These are phyloP conservation scores for Andrena hattorfiana DNA, from an alignment of 2,888 invertebrate species.

Conservation along the genomic window DNA sequence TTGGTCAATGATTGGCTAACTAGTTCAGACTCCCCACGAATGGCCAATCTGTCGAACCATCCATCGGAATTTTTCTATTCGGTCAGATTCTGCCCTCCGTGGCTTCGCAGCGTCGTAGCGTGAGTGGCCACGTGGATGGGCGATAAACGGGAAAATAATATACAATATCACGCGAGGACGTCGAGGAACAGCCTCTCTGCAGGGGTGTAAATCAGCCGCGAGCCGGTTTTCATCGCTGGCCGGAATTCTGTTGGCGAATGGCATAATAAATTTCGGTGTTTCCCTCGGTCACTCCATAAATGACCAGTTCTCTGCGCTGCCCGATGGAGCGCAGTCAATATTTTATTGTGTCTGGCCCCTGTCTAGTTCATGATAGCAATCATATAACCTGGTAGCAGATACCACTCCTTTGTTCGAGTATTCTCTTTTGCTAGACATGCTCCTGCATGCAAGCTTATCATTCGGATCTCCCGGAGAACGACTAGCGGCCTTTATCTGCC, in stretches of 20 bases:
- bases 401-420: not conserved
- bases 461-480: not conserved
- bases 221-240: not conserved
- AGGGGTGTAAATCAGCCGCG: slow-evolving; percentile 25
- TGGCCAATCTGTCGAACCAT: too few species aligned
- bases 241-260: slow-evolving; percentile 8
- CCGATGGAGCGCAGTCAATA: not conserved
- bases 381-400: not conserved
- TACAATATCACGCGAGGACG: not conserved
- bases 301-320: too few species aligned
- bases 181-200: not conserved
- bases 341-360: not conserved
- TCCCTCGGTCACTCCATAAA: not conserved
- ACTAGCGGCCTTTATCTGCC: not conserved
- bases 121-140: not conserved
- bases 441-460: not conserved
- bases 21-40: too few species aligned
- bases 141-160: slow-evolving; percentile 32
- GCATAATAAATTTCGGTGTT: slow-evolving; percentile 23
- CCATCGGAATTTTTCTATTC: not conserved
- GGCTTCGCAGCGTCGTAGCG: not conserved
- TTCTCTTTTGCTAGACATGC: not conserved
- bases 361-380: slow-evolving; percentile 1
- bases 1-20: not conserved
- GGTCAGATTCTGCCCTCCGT: not conserved